Percentiles rank a stretch among this genome's conserved stretches.
These are phyloP conservation scores for Lepidocyrtinus sp. DNA, from an alignment of 2,888 invertebrate genomes.

Conservation along the genomic window DNA sequence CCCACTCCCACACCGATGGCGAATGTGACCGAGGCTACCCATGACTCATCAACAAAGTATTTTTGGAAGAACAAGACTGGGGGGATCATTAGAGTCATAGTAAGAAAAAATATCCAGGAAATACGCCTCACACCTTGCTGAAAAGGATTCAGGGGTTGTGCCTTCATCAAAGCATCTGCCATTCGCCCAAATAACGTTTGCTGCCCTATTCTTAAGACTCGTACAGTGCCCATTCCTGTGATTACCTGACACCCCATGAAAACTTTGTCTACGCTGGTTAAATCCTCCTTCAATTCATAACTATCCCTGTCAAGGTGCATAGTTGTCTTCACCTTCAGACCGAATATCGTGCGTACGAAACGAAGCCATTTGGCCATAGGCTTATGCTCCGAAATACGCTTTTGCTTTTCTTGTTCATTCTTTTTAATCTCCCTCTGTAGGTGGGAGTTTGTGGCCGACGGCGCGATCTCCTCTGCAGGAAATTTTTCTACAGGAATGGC, in stretches of 20 bases:
- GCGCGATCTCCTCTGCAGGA: neutral
- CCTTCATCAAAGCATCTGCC: constrained; percentile 38
- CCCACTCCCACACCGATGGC: constrained; percentile 52
- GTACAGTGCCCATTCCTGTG: constrained; percentile 42
- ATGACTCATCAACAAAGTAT: constrained; percentile 36
- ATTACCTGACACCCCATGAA: constrained; percentile 61
- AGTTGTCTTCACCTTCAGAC: too few species aligned
- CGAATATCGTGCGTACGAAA: too few species aligned
- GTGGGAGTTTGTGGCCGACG: neutral
- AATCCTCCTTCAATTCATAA: constrained; percentile 44
- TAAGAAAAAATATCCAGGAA: constrained; percentile 61
- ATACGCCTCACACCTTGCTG: constrained; percentile 56
- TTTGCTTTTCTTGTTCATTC: neutral
- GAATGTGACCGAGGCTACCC: constrained; percentile 46
- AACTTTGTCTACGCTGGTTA: constrained; percentile 44
- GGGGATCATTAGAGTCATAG: constrained; percentile 53
- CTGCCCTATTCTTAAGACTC: constrained; percentile 41
- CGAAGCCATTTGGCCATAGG: neutral
- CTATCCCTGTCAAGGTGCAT: neutral
- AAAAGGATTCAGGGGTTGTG: constrained; percentile 53
- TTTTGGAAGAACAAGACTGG: constrained; percentile 53
- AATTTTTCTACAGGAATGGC: constrained; percentile 52
- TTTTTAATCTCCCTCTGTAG: neutral
- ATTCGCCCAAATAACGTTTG: constrained; percentile 47
- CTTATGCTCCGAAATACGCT: neutral